Base-by-base conservation (phyloP, 2,888 invertebrate genomes). In the Xanthostigma xanthostigma region DNA sequence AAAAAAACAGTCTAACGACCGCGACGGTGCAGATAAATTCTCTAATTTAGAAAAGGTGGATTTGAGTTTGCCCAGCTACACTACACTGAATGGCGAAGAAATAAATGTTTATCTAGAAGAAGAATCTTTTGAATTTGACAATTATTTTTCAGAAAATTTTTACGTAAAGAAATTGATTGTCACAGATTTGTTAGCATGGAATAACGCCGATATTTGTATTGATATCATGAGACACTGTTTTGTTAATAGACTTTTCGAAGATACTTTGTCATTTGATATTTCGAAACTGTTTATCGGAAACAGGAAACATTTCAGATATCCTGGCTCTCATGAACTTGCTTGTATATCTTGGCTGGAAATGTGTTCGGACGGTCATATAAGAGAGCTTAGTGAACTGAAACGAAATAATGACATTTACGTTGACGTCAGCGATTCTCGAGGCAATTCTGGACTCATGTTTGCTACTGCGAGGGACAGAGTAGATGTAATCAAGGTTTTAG, bases 391-490 rank as follows among this genome's bases (percentile, higher is more conserved):
- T 4, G 58, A 64, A 48, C 59, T 72, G 17, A 56, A 74, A 34
- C 67, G 66, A 46, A 64, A 66, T 44, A 51, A 57, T 12, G 59
- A 68, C 41, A 60, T 75, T 10, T 57, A 71, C 56, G 70, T 74
- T 3, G 69, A 76, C 55, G 52, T 77, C 12, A 59, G 70, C 3
- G 77, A 78, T 57, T 58, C 62, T 10, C 63, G 63, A 55, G 78
- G 78, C 10, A 77, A 77, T 56, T 67, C 70, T 9, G 71, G 69
- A 11, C 41, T 77, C 9, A 72, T 75, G 63, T 76, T 72, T 52
- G 76, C 76, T n/a, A 58, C 67, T 8, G 69, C 71, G 51, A 65
- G 68, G 45, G 59, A 64, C 53, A 70, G 70, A 62, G 62, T 57
- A 63, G 67, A 51, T 59, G 67, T 62, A 58, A 70, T 65, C 49